Conservation (phyloP, 2,797 vertebrate species). For the Emydoidea blandingii region DNA sequence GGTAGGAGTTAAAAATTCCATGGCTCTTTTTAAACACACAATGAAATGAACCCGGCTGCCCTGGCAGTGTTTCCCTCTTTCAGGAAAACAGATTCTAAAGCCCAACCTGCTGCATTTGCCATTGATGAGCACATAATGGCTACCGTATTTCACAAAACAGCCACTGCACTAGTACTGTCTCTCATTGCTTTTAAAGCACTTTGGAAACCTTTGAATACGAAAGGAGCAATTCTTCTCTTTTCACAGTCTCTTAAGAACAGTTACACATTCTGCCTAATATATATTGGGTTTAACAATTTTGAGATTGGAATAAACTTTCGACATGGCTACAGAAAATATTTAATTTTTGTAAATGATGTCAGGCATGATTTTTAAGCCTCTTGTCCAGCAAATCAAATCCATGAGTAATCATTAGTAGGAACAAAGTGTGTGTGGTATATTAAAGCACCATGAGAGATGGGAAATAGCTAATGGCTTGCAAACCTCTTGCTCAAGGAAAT, state of each 20-base stretch:
- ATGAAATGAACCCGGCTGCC: not conserved
- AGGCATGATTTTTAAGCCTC: not conserved
- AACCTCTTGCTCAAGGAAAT: constrained; percentile 69
- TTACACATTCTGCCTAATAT: not conserved
- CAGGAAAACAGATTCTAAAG: not conserved
- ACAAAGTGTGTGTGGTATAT: constrained; percentile 25
- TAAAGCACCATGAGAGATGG: constrained; percentile 55
- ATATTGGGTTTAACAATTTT: not conserved
- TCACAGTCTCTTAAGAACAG: not conserved
- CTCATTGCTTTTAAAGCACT: not conserved
- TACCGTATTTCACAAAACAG: not conserved
- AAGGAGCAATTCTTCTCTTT: not conserved
- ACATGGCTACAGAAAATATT: not conserved
- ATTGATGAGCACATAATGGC: fast-evolving
- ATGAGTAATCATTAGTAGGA: constrained; percentile 20
- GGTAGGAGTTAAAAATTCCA: not conserved
- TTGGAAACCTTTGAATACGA: not conserved
- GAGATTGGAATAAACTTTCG: not conserved
- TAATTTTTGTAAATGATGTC: not conserved
- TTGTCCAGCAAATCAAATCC: not conserved
- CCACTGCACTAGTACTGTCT: not conserved
- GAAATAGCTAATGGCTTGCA: constrained; percentile 64
- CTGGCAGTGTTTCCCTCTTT: not conserved
- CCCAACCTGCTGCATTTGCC: not conserved
- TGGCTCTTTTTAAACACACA: not conserved